Percentiles rank a stretch among this genome's conserved stretches.
Evolutionary conservation across 1,140 invertebrate genomes (phyloP).

Genomic region (Orchesella cincta): DNA sequence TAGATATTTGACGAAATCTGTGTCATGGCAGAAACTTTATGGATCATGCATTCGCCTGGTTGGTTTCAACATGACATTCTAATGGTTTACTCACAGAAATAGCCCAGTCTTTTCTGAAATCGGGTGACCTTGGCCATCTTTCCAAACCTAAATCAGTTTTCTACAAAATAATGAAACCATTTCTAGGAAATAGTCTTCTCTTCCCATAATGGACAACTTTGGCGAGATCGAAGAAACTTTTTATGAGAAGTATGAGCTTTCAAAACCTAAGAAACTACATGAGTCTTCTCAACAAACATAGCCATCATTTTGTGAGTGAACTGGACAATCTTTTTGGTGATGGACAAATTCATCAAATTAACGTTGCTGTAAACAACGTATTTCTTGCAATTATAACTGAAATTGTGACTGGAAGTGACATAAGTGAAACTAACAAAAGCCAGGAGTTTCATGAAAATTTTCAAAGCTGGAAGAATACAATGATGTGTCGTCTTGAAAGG

Average conservation of each 20-base stretch:
- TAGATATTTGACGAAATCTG: too few species aligned
- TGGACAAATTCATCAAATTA: slow-evolving; percentile 4
- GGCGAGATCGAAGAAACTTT: background rate
- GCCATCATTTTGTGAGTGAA: background rate
- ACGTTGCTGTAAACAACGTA: background rate
- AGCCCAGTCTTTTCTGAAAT: too few species aligned
- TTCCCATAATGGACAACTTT: background rate
- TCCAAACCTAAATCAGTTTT: too few species aligned
- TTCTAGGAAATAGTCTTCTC: too few species aligned
- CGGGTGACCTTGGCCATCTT: too few species aligned
- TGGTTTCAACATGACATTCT: too few species aligned
- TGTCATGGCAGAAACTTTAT: too few species aligned
- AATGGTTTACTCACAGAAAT: too few species aligned
- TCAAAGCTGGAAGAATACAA: background rate
- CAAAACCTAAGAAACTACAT: background rate
- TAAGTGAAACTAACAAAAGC: background rate
- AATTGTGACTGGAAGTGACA: background rate
- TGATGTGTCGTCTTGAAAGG: too few species aligned
- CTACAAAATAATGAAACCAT: too few species aligned
- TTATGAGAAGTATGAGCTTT: background rate
- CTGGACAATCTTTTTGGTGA: slow-evolving; percentile 1
- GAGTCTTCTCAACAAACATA: background rate
- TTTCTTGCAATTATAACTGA: background rate
- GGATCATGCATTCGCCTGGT: too few species aligned
- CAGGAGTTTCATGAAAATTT: background rate